Conservation (phyloP, 2,797 vertebrate species). For the Morus bassanus region DNA sequence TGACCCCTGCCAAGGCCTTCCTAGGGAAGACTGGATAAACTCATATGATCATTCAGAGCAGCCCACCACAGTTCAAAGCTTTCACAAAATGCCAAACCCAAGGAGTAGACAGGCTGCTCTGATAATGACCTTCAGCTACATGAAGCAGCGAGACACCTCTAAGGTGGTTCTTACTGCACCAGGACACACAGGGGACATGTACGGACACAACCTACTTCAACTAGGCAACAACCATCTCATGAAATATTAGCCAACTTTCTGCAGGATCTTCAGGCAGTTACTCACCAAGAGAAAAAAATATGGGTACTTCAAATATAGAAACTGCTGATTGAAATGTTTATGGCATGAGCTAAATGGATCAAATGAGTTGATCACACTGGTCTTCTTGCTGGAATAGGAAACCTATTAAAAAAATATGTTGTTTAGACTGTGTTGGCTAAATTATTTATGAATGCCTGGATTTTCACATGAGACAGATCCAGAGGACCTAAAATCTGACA, state of each 20-base stretch:
- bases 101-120: neutral
- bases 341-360: neutral
- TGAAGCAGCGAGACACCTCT: neutral
- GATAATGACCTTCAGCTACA: neutral
- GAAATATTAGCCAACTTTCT: neutral
- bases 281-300: neutral
- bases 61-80: neutral
- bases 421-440: neutral
- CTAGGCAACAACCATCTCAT: neutral
- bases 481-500: neutral
- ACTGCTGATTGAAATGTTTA: neutral
- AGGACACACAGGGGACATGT: fast-evolving
- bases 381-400: neutral
- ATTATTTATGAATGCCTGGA: neutral
- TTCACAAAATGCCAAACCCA: neutral
- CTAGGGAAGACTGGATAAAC: neutral
- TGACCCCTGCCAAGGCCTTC: neutral
- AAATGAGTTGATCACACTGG: neutral
- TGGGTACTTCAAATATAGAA: neutral
- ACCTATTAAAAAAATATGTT: neutral
- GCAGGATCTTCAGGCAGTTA: neutral
- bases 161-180: neutral
- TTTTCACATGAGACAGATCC: neutral
- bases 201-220: neutral
- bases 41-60: neutral